A percentile compares a stretch with the other conserved stretches of the same genome.
Evolutionary conservation across 2,113 vertebrate species (phyloP).

Genomic region (Zapornia atra): DNA sequence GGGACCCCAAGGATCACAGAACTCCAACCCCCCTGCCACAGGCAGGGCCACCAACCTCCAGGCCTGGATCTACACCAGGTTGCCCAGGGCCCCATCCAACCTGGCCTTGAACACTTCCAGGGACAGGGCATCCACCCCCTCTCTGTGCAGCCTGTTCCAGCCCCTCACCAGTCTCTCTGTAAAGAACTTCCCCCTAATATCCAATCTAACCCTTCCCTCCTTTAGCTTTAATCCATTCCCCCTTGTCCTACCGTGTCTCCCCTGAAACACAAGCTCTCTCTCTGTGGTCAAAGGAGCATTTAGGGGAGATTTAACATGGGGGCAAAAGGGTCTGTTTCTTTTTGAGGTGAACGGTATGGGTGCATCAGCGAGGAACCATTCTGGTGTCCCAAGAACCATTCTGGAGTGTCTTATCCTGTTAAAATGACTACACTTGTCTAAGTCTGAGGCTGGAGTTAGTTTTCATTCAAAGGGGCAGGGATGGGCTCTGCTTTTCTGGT

Average conservation of each 20-base stretch:
- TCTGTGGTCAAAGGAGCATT: neutral
- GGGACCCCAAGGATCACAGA: too few species aligned
- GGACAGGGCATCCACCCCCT: too few species aligned
- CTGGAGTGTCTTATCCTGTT: neutral
- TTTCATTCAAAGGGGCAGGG: neutral
- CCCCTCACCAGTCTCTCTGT: too few species aligned
- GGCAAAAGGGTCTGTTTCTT: neutral
- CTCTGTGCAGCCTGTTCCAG: too few species aligned
- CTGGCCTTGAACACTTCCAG: too few species aligned
- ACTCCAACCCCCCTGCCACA: too few species aligned
- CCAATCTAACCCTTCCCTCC: too few species aligned
- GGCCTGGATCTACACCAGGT: too few species aligned
- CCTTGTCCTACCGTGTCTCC: neutral
- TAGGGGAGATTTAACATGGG: neutral
- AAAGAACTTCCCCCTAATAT: too few species aligned
- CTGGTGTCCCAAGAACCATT: neutral
- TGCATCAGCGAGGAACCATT: accelerated
- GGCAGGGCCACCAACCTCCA: too few species aligned
- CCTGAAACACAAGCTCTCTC: neutral
- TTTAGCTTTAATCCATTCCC: too few species aligned
- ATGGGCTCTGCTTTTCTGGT: neutral
- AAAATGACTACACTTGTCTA: neutral
- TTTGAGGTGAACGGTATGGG: neutral
- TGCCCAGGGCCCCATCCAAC: too few species aligned
- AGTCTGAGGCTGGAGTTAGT: neutral